phyloP scores from a whole-genome alignment of 2,888 invertebrate genomes.

The Caradrina kadenii region DNA sequence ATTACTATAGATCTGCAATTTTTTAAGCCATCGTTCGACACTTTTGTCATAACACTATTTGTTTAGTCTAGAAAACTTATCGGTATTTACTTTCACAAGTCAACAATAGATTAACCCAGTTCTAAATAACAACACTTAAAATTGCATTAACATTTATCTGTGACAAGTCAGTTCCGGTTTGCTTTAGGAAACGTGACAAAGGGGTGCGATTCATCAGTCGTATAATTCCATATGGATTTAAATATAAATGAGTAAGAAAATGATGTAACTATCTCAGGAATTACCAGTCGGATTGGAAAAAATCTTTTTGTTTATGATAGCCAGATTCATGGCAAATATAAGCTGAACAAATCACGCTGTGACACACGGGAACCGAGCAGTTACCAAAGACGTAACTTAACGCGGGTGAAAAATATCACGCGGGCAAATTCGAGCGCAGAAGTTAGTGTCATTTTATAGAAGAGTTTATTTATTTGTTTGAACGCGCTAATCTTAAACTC shows the following conservation, averaged over 20 bases:
- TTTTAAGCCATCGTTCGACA: conserved; percentile 13
- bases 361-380: too few species aligned
- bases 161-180: conserved; percentile 47
- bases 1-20: background rate
- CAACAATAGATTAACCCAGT: conserved; percentile 53
- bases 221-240: conserved; percentile 36
- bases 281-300: too few species aligned
- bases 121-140: conserved; percentile 45
- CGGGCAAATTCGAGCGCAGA: too few species aligned
- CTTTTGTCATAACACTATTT: conserved; percentile 24
- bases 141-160: conserved; percentile 39
- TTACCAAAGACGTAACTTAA: too few species aligned
- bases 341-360: too few species aligned
- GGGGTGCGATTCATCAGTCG: conserved; percentile 21
- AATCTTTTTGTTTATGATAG: too few species aligned
- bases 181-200: conserved; percentile 36
- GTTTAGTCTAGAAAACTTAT: conserved; percentile 53
- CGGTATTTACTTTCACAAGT: conserved; percentile 47
- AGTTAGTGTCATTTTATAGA: too few species aligned
- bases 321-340: too few species aligned
- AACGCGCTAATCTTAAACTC: too few species aligned
- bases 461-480: too few species aligned
- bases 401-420: too few species aligned
- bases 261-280: conserved; percentile 52
- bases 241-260: conserved; percentile 40